A percentile compares a stretch with the other conserved stretches of the same genome.
Conservation (phyloP, 1,140 invertebrate genomes). For the Polypedilum pembai region DNA sequence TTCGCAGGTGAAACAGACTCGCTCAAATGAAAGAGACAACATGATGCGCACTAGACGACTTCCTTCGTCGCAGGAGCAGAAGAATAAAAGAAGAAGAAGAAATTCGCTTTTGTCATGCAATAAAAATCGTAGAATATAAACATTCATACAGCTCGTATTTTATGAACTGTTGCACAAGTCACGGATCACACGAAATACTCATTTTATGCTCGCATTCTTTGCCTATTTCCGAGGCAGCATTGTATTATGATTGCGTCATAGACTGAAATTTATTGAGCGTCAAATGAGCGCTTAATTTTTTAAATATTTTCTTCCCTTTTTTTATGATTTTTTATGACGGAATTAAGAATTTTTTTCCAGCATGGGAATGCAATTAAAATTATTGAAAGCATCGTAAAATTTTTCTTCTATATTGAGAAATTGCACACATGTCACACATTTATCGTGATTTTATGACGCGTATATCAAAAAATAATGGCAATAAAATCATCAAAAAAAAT, state of each 20-base stretch:
- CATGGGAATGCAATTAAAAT: background rate
- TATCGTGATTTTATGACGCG: background rate
- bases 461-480: background rate
- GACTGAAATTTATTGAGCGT: constrained; percentile 1
- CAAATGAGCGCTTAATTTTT: constrained; percentile 6
- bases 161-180: constrained; percentile 16
- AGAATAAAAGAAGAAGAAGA: background rate
- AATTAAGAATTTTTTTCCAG: too few species aligned
- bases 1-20: background rate
- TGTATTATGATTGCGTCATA: background rate
- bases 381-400: constrained; percentile 4
- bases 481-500: constrained; percentile 1
- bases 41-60: background rate
- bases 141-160: constrained; percentile 12
- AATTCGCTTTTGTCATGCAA: constrained; percentile 15
- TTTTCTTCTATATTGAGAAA: background rate
- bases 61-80: background rate
- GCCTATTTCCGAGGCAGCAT: background rate
- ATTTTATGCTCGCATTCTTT: constrained; percentile 4
- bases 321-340: background rate
- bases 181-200: background rate
- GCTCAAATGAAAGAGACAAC: background rate
- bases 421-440: constrained; percentile 1
- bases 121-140: constrained; percentile 16
- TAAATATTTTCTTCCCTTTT: background rate